Evolutionary conservation across 2,797 vertebrate genomes (phyloP).

Genomic region (Muscicapa comitata): DNA sequence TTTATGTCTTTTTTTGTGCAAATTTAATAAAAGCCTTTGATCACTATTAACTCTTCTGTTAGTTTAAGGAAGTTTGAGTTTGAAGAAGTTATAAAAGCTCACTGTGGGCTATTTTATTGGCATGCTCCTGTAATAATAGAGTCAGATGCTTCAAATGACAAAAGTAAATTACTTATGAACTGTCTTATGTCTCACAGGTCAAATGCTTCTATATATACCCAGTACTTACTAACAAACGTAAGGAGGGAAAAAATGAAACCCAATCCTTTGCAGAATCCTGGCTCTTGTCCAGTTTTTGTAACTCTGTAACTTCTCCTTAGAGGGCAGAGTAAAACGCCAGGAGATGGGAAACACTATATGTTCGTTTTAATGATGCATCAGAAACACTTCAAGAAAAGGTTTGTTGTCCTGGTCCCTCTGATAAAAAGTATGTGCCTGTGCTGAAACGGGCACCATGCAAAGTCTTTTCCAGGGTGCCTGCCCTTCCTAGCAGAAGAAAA

Average conservation of each 20-base stretch:
- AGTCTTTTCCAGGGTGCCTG: neutral
- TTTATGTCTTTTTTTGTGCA: neutral
- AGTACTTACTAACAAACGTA: neutral
- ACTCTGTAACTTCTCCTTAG: slow-evolving; percentile 10
- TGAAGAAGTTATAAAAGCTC: neutral
- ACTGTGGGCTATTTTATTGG: neutral
- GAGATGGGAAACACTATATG: neutral
- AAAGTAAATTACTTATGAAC: slow-evolving; percentile 14
- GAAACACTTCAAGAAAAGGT: neutral
- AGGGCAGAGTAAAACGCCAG: neutral
- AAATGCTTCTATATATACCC: neutral
- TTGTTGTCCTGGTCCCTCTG: neutral
- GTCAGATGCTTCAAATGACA: neutral
- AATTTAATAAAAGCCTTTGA: neutral
- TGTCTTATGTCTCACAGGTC: neutral
- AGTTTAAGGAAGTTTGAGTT: neutral
- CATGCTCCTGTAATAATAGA: neutral
- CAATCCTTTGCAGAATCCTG: neutral
- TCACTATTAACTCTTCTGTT: neutral
- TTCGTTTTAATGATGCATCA: neutral
- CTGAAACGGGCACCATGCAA: neutral
- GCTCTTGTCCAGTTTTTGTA: neutral
- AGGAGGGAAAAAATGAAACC: neutral
- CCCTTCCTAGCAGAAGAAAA: neutral
- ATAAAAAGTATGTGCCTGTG: neutral